Evolutionary conservation across 2,888 invertebrate genomes (phyloP).

Genomic region (Cryptus viduatorius): DNA sequence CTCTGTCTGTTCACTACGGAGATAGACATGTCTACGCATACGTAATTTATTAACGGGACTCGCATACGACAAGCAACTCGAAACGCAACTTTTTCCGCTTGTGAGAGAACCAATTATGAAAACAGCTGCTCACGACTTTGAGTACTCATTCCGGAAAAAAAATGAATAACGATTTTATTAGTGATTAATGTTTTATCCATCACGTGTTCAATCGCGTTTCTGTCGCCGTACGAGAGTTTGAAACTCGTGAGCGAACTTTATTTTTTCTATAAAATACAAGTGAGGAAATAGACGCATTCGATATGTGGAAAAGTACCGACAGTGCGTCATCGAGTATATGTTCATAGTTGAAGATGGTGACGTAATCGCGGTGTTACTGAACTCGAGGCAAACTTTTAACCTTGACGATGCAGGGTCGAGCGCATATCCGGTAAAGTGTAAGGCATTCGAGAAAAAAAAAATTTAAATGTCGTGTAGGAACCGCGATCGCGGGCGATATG

Average conservation of each 20-base stretch:
- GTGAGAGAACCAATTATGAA: not conserved
- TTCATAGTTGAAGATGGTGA: constrained; percentile 16
- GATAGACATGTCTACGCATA: not conserved
- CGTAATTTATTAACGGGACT: not conserved
- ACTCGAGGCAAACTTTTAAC: constrained; percentile 23
- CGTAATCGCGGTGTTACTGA: constrained; percentile 17
- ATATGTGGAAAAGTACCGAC: constrained; percentile 43
- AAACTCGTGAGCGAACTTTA: not conserved
- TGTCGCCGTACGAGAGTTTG: not conserved
- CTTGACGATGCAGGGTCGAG: constrained; percentile 30
- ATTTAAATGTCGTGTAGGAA: not conserved
- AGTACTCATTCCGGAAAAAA: not conserved
- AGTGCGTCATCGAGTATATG: not conserved
- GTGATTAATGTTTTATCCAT: not conserved
- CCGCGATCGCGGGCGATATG: not conserved
- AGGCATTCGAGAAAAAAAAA: not conserved
- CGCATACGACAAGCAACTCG: not conserved
- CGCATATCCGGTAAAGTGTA: constrained; percentile 21
- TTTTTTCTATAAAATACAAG: not conserved
- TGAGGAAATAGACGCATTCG: not conserved
- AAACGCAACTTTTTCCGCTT: not conserved
- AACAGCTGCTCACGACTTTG: not conserved
- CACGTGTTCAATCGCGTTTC: not conserved
- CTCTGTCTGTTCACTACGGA: too few relatives aligned
- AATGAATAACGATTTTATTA: not conserved